Base-by-base conservation (phyloP, 2,797 vertebrate species). In the Malacoraja senta region DNA sequence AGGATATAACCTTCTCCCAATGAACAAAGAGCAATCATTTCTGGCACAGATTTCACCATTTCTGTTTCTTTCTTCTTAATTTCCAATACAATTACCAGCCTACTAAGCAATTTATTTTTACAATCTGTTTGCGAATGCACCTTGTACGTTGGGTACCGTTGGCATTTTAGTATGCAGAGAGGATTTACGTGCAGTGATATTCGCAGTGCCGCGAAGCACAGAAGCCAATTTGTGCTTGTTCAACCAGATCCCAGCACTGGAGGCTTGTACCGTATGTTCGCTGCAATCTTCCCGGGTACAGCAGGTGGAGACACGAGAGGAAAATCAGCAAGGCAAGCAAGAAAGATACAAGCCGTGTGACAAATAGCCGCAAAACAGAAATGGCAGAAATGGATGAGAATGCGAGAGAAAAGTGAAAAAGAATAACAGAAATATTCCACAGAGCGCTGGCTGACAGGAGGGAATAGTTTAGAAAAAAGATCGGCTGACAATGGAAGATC, bases 161-260 rank as follows among this genome's bases (percentile, higher is more conserved):
- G 21, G 21, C 38, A 72, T 92, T 53, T 91, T 38, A 12, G 44
- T 58, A 92, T 44, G 90, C 35, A 17, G 90, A 92, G 74, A 53
- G 38, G 38, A 92, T 92, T 72, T 53, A 53, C 44, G 44, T 53
- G 44, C 44, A 76, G 68, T 74, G 90, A 92, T 58, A 92, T 74
- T 38, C 10, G 68, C 17, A 71, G 38, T 74, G 44, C 24, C 58
- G 35, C 15, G 32, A 92, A 74, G 13, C 71, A 44, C 68, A 76
- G 38, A 72, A 88, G 35, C 53, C 68, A 92, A 92, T 74, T 76
- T 92, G 90, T 72, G 65, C 21, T 74, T 72, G 65, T 72, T 76
- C 65, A 92, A 72, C 71, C 68, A 92, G 53, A 76, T 76, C 38
- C 76, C 26, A 29, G 53, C 90, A 92, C 71, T 53, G 21, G 65